These are phyloP conservation scores for Lepus europaeus DNA, from an alignment of 2,113 vertebrate species.

Conservation along the genomic window DNA sequence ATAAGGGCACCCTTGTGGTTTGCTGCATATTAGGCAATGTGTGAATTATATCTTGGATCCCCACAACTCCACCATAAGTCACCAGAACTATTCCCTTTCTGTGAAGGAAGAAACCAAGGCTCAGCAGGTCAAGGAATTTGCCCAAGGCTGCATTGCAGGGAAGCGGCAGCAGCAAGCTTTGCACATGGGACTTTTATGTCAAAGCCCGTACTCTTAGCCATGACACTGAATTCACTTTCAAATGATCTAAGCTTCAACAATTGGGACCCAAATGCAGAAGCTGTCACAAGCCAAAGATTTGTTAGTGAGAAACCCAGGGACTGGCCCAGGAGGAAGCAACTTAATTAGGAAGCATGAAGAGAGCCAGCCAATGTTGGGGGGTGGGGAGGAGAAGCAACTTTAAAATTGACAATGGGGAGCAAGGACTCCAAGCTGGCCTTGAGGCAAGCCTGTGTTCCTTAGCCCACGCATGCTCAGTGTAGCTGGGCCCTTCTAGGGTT, in stretches of 20 bases:
- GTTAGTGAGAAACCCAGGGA: slow-evolving; percentile 64
- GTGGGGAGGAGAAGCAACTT: not conserved
- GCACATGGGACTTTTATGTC: not conserved
- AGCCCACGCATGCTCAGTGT: not conserved
- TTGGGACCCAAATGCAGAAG: slow-evolving; percentile 44
- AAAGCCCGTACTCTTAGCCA: slow-evolving; percentile 1
- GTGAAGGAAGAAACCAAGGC: not conserved
- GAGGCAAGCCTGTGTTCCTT: not conserved
- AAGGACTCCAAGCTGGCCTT: not conserved
- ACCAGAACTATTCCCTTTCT: not conserved
- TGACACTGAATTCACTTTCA: not conserved
- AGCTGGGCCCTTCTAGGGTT: not conserved
- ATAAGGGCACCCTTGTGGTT: not conserved
- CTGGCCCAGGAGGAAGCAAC: slow-evolving; percentile 54
- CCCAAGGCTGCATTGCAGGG: not conserved
- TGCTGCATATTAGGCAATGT: not conserved
- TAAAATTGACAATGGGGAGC: not conserved
- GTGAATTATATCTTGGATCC: not conserved
- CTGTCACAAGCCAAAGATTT: slow-evolving; percentile 41
- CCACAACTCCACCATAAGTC: not conserved
- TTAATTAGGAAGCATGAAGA: not conserved
- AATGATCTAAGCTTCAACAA: slow-evolving; percentile 52
- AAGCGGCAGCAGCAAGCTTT: not conserved
- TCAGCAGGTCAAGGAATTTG: not conserved
- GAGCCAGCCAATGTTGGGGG: not conserved